Evolutionary conservation across 2,888 invertebrate species (phyloP).

Genomic region (Lepidocyrtinus sp.): DNA sequence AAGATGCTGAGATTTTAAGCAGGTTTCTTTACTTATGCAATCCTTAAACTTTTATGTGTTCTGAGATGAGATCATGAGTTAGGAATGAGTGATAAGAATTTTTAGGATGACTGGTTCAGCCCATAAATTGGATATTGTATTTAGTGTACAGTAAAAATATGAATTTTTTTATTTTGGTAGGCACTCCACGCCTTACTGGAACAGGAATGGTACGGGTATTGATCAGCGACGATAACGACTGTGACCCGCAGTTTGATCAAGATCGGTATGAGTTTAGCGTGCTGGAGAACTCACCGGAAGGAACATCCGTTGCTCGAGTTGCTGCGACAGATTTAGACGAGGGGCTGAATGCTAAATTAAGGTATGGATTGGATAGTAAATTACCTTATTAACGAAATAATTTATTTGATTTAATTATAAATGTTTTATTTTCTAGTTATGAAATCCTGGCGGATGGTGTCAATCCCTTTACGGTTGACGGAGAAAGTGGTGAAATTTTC

Average conservation of each 20-base stretch:
- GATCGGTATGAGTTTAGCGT: slow-evolving; percentile 85
- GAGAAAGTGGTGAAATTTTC: slow-evolving; percentile 84
- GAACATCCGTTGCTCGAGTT: slow-evolving; percentile 84
- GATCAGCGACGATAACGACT: slow-evolving; percentile 96
- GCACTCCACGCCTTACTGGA: slow-evolving; percentile 92
- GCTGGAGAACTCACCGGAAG: slow-evolving; percentile 86
- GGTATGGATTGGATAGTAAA: slow-evolving; percentile 72
- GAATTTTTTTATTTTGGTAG: slow-evolving; percentile 75
- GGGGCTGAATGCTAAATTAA: slow-evolving; percentile 88
- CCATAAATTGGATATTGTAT: slow-evolving; percentile 21
- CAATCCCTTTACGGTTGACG: slow-evolving; percentile 85
- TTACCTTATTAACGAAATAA: background rate
- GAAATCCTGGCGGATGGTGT: slow-evolving; percentile 86
- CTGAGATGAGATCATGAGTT: too few species aligned
- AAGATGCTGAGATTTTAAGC: too few species aligned
- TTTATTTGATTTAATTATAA: background rate
- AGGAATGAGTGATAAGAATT: background rate
- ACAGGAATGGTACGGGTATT: slow-evolving; percentile 91
- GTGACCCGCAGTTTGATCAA: slow-evolving; percentile 86
- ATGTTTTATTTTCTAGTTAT: slow-evolving; percentile 75
- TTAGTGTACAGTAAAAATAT: too few species aligned
- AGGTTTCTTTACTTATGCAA: too few species aligned
- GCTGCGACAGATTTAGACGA: slow-evolving; percentile 86
- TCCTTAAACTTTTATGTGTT: too few species aligned
- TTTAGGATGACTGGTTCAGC: too few species aligned